phyloP scores from a whole-genome alignment of 1,140 invertebrate species.

The Drosophila setifemur region DNA sequence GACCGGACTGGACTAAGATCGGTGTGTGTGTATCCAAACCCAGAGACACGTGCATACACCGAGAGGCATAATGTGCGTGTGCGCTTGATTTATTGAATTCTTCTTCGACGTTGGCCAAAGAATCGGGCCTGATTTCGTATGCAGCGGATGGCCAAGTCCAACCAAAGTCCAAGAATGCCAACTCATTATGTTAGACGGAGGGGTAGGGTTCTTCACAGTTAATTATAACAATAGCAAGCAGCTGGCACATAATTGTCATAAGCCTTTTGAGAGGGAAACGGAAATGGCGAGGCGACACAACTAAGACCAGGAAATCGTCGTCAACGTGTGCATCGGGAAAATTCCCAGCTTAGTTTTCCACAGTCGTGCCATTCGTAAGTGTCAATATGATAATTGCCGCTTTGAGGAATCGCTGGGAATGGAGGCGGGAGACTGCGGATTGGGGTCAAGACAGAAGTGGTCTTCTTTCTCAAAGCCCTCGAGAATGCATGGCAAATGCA shows the following conservation, averaged over 20 bases:
- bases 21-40: constrained; percentile 14
- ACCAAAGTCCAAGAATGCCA: constrained; percentile 62
- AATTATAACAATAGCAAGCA: constrained; percentile 65
- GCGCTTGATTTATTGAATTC: constrained; percentile 77
- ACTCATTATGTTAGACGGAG: constrained; percentile 55
- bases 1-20: background rate
- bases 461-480: constrained; percentile 11
- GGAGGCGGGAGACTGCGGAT: constrained; percentile 17
- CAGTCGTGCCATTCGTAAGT: constrained; percentile 56
- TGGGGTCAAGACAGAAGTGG: constrained; percentile 55
- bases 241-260: constrained; percentile 56
- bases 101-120: constrained; percentile 33
- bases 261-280: constrained; percentile 34
- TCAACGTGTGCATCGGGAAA: constrained; percentile 55
- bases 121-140: constrained; percentile 64
- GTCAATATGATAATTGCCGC: constrained; percentile 67
- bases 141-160: constrained; percentile 42
- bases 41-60: constrained; percentile 51
- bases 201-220: constrained; percentile 53
- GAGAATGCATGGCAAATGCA: constrained; percentile 38
- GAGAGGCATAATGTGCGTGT: constrained; percentile 76
- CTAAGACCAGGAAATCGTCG: constrained; percentile 25
- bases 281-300: constrained; percentile 53
- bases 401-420: background rate
- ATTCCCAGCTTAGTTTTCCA: constrained; percentile 50